Evolutionary conservation across 2,888 invertebrate species (phyloP), one percentile per base, ranked within the genome.

Genomic region (Psococerastis gibbosa): DNA sequence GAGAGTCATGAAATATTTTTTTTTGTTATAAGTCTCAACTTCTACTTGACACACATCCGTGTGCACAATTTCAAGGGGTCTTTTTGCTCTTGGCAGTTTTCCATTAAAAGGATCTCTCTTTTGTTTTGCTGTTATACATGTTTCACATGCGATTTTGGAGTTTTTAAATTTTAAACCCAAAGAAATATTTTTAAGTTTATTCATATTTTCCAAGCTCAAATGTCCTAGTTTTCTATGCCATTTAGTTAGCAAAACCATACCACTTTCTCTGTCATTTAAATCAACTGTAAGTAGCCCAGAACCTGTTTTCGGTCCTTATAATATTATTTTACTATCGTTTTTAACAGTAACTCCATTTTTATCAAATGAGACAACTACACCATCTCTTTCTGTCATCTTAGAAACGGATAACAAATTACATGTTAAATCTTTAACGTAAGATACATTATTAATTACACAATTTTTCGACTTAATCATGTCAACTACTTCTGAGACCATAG

Each of bases 331-430:
- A 15, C 22, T 35, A 32, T 32, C 23, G 23, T 35, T 43, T 17
- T 17, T 42, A 13, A 44, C 27, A 22, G 17, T 22, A 31, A 45
- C 47, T 16, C 45, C 43, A 16, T 23, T 43, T 35, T 35, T n/a
- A n/a, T n/a, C n/a, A n/a, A n/a, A n/a, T n/a, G n/a, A n/a, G n/a
- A n/a, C n/a, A n/a, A n/a, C n/a, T n/a, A n/a, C n/a, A n/a, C n/a
- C n/a, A n/a, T n/a, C n/a, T n/a, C n/a, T n/a, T n/a, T n/a, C 15
- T 2, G 45, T 45, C 16, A 47, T 45, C n/a, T 32, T 41, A 27
- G 15, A 32, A 3, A 45, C 46, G 17, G 46, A 46, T 17, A 46
- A 27, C 5, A 46, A 23, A 35, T 46, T 46, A 41, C 35, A 44
- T 31, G 31, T 32, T 16, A 45, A 22, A 9, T 46, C 32, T 18